Base-by-base conservation (phyloP, 2,888 invertebrate genomes). In the Agonum fuliginosum region DNA sequence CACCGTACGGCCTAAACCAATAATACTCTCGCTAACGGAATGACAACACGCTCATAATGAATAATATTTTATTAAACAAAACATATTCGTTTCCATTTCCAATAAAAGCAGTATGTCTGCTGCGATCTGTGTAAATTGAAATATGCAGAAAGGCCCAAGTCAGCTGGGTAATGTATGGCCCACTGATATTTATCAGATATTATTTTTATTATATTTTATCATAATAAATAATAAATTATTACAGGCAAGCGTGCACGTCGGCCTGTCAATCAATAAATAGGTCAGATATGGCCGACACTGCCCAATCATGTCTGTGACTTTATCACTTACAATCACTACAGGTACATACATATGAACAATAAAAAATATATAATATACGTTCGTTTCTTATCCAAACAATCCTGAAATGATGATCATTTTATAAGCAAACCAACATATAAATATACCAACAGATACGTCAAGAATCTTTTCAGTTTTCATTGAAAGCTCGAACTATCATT, bases 401-500 rank as follows among this genome's bases (percentile, higher is more conserved):
- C 75, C 80, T 78, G 70, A 80, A 78, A 77, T 51, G 65, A 77
- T 78, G 79, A 76, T 78, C 78, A 79, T 78, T 78, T 79, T 78
- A 79, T 77, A 78, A 75, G 75, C 78, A 71, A 71, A 72, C 76
- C 70, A 73, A 70, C 72, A 73, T 75, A 73, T 79, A 78, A 65
- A 58, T 78, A 78, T 58, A 79, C 69, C 78, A 72, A 48, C 69
- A 76, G 46, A 69, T 78, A 75, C 62, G 74, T 58, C 48, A 48
- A 41, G 24, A 74, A 72, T 78, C 20, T 71, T 17, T 37, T 51
- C 41, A 69, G 67, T 84, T 84, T 85, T 84, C 82, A 84, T 84
- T 84, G 84, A 86, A 86, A 86, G 86, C 86, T 85, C 84, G 84
- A 84, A 86, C 84, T 86, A 83, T 83, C 83, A 84, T 84, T 54